These are phyloP conservation scores for Hirtodrosophila duncani DNA, from an alignment of 2,888 invertebrate species.

Conservation along the genomic window DNA sequence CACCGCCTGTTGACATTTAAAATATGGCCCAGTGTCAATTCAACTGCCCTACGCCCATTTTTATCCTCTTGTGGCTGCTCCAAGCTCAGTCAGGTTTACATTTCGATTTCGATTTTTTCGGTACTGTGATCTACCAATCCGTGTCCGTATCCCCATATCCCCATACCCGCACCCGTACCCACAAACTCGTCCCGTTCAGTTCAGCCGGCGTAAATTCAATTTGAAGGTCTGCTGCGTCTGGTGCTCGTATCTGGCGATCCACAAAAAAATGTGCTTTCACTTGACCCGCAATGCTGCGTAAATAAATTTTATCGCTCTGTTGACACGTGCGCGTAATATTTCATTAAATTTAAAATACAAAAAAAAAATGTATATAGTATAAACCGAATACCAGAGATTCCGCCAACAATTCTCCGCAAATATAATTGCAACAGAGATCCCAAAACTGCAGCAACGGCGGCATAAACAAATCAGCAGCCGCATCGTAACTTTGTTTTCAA, in stretches of 20 bases:
- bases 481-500: conserved; percentile 71
- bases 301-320: conserved; percentile 74
- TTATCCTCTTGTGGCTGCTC: conserved; percentile 45
- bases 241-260: conserved; percentile 14
- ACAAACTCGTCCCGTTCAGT: conserved; percentile 13
- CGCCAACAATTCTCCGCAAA: not conserved
- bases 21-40: conserved; percentile 76
- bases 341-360: conserved; percentile 50
- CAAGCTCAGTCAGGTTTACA: conserved; percentile 60
- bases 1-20: conserved; percentile 68
- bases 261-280: conserved; percentile 74
- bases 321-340: conserved; percentile 72
- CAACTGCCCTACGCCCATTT: conserved; percentile 76
- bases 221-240: conserved; percentile 56
- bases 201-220: conserved; percentile 63
- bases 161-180: not conserved
- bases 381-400: conserved; percentile 6
- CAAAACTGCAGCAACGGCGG: conserved; percentile 48
- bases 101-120: conserved; percentile 62
- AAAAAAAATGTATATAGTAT: conserved; percentile 6
- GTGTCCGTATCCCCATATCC: too few species aligned
- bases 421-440: conserved; percentile 23
- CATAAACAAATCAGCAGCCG: conserved; percentile 63
- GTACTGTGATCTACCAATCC: conserved; percentile 33
- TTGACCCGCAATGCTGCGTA: conserved; percentile 75